These are phyloP conservation scores for Brachyalestes nurse DNA, from an alignment of 2,797 vertebrate species.

Conservation along the genomic window DNA sequence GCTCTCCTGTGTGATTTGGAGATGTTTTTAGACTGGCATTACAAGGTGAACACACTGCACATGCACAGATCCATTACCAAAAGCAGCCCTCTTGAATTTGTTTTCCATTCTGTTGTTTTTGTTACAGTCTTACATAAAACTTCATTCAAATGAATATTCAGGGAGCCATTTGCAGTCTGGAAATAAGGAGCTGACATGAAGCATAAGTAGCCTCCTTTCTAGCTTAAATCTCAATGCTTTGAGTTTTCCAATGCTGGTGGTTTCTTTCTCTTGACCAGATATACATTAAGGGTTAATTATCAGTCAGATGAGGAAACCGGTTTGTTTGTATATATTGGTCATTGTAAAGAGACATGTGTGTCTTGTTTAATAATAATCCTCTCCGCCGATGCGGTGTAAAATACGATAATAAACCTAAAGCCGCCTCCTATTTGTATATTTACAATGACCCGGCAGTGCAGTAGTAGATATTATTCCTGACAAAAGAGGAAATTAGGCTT, in stretches of 20 bases:
- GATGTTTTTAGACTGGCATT: background rate
- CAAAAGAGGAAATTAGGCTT: constrained; percentile 47
- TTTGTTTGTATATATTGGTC: background rate
- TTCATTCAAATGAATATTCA: background rate
- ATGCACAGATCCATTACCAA: background rate
- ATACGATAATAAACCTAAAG: background rate
- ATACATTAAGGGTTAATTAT: background rate
- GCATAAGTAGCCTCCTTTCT: background rate
- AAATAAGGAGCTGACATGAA: constrained; percentile 5
- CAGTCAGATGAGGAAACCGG: background rate
- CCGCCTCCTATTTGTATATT: background rate
- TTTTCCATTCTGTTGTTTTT: background rate
- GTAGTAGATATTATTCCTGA: constrained; percentile 18
- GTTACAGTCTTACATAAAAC: background rate
- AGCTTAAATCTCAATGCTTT: background rate
- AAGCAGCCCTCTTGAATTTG: background rate
- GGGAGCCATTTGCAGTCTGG: background rate
- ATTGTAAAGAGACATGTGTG: background rate
- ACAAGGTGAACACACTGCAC: background rate
- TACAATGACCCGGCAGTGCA: background rate
- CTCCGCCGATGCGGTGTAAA: background rate
- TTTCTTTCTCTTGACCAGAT: background rate
- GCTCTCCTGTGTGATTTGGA: background rate
- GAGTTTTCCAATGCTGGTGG: background rate
- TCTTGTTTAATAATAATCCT: background rate